Conservation (phyloP, 2,797 vertebrate genomes). For the Apogon hyalosoma region DNA sequence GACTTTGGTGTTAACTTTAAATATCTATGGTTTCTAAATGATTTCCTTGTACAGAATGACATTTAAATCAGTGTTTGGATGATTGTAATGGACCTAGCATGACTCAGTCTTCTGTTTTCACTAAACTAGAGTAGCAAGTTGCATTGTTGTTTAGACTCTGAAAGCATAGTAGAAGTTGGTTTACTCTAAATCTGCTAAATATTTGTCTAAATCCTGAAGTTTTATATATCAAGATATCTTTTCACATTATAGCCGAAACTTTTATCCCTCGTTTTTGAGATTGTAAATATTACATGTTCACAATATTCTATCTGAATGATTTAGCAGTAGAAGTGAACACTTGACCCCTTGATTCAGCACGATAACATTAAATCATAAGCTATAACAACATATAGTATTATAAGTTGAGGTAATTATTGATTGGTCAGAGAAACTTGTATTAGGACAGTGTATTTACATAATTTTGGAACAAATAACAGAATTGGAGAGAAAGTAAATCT, state of each 20-base stretch:
- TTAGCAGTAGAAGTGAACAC: slow-evolving; percentile 89
- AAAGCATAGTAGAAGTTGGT: slow-evolving; percentile 85
- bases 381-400: slow-evolving; percentile 72
- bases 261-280: slow-evolving; percentile 92
- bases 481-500: slow-evolving; percentile 63
- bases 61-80: slow-evolving; percentile 80
- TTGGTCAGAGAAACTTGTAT: slow-evolving; percentile 59
- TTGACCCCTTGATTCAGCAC: slow-evolving; percentile 76
- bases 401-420: slow-evolving; percentile 57
- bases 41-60: slow-evolving; percentile 84
- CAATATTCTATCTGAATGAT: slow-evolving; percentile 84
- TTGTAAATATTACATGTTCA: slow-evolving; percentile 95
- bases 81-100: slow-evolving; percentile 87
- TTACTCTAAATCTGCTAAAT: slow-evolving; percentile 91
- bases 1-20: slow-evolving; percentile 72
- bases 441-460: slow-evolving; percentile 49
- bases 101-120: slow-evolving; percentile 86
- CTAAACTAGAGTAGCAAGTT: slow-evolving; percentile 90
- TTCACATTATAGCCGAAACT: slow-evolving; percentile 87
- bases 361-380: slow-evolving; percentile 70
- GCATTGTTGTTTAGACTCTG: slow-evolving; percentile 89
- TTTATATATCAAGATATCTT: slow-evolving; percentile 87
- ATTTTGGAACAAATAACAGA: slow-evolving; percentile 53
- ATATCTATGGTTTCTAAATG: slow-evolving; percentile 74
- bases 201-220: slow-evolving; percentile 85